A percentile compares a stretch with the other conserved stretches of the same genome.
Evolutionary conservation across 2,888 invertebrate genomes (phyloP).

Genomic region (Minunthozetes semirufus): DNA sequence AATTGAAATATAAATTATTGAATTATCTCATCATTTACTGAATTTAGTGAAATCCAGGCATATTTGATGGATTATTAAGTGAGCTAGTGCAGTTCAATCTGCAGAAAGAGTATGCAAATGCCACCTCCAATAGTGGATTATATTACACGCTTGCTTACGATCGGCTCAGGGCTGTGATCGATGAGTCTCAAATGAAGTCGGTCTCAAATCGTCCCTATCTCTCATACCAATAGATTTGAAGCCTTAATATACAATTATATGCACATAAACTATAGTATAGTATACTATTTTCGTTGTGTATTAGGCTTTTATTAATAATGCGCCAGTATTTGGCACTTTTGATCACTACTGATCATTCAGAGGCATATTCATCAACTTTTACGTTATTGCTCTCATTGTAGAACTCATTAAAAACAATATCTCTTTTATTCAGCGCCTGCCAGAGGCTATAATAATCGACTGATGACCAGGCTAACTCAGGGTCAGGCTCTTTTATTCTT

Average conservation of each 20-base stretch:
- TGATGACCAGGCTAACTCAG: too few relatives aligned
- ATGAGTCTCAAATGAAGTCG: constrained; percentile 30
- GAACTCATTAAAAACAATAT: constrained; percentile 30
- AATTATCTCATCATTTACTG: constrained; percentile 22
- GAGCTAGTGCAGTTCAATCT: not conserved
- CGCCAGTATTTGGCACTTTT: constrained; percentile 21
- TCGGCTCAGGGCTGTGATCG: constrained; percentile 24
- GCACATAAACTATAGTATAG: not conserved
- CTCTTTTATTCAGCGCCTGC: constrained; percentile 14
- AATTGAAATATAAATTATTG: constrained; percentile 25
- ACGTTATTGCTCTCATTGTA: constrained; percentile 5
- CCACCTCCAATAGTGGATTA: constrained; percentile 32
- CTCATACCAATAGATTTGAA: not conserved
- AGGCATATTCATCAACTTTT: constrained; percentile 13
- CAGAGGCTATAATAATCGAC: constrained; percentile 7
- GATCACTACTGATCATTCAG: too few relatives aligned
- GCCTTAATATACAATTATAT: constrained; percentile 22
- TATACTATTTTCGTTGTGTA: not conserved
- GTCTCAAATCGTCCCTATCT: constrained; percentile 25
- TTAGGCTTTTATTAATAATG: constrained; percentile 17
- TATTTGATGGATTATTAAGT: constrained; percentile 30
- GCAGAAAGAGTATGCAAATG: constrained; percentile 21
- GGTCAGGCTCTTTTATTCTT: too few relatives aligned
- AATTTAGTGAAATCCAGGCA: not conserved
- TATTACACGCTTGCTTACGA: constrained; percentile 31